phyloP scores from a whole-genome alignment of 2,113 vertebrate genomes.

The Pontoporia blainvillei region DNA sequence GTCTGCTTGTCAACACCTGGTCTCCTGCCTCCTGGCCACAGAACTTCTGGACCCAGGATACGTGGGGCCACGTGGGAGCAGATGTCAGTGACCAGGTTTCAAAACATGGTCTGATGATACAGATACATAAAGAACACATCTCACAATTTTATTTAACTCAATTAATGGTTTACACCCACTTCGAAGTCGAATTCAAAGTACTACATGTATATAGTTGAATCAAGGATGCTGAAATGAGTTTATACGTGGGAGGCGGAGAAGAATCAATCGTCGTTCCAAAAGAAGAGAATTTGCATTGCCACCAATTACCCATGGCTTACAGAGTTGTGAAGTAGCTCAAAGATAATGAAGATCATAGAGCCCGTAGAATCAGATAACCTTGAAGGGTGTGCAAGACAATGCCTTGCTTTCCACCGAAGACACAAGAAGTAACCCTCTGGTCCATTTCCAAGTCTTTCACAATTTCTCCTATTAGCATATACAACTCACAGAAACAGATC shows the following conservation, averaged over 20 bases:
- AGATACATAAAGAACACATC: no score
- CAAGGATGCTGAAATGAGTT: background rate
- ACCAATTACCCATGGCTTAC: accelerated
- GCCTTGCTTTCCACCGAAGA: background rate
- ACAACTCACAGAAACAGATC: background rate
- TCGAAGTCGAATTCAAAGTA: background rate
- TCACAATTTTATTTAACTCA: background rate
- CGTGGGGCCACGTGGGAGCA: background rate
- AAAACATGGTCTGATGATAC: accelerated
- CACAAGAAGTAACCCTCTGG: background rate
- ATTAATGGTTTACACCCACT: no score
- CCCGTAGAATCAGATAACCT: accelerated
- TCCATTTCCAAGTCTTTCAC: background rate
- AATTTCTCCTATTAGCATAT: background rate
- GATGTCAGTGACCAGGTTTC: accelerated
- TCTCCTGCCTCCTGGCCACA: background rate
- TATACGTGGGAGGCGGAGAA: background rate
- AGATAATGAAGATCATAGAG: accelerated
- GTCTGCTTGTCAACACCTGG: no score
- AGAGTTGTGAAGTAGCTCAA: background rate
- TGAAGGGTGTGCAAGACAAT: accelerated
- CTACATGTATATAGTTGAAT: accelerated
- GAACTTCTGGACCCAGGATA: background rate
- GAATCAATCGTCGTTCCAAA: background rate
- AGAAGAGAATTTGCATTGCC: no score